phyloP scores from a whole-genome alignment of 1,140 invertebrate species.

The Meloidogyne hapla region DNA sequence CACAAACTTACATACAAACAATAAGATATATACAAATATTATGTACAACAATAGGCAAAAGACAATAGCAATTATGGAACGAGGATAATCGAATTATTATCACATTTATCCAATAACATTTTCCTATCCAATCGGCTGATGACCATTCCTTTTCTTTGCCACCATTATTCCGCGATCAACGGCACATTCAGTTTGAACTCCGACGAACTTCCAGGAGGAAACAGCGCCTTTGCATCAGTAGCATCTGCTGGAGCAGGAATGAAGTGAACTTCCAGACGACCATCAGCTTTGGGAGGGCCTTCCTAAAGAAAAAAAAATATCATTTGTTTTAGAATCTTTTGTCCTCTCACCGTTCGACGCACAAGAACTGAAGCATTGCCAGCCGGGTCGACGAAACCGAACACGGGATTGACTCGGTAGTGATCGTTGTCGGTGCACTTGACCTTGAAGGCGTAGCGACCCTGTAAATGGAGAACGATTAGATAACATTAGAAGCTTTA shows the following conservation, averaged over 20 bases:
- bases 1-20: background rate
- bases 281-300: background rate
- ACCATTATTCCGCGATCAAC: background rate
- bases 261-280: slow-evolving; percentile 2
- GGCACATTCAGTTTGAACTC: slow-evolving; percentile 5
- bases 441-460: background rate
- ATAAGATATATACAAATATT: background rate
- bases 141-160: background rate
- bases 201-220: slow-evolving; percentile 1
- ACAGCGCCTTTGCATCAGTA: background rate
- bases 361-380: background rate
- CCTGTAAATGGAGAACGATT: background rate
- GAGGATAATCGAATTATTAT: slow-evolving; percentile 4
- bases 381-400: background rate
- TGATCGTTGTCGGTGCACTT: background rate
- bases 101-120: background rate
- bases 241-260: background rate
- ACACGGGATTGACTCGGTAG: background rate
- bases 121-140: background rate
- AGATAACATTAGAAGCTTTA: background rate
- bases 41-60: slow-evolving; percentile 2
- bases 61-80: background rate
- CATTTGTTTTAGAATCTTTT: background rate
- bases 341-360: background rate
- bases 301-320: background rate